Conservation (phyloP, 2,888 invertebrate genomes). For the Gonocerus acuteangulatus region DNA sequence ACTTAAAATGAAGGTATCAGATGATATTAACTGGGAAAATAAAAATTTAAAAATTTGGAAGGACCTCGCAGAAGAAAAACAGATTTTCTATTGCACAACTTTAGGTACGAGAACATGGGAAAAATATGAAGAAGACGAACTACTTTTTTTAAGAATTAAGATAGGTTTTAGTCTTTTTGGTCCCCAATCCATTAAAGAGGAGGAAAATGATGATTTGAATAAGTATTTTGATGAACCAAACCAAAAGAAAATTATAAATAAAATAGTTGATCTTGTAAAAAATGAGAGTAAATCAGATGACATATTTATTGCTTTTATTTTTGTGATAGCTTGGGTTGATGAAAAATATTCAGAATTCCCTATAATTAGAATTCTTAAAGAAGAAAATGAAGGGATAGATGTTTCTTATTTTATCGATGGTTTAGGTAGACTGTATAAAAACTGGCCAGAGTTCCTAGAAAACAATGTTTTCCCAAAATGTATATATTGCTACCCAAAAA, state of each 20-base stretch:
- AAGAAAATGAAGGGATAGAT: neutral
- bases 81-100: neutral
- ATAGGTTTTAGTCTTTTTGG: conserved; percentile 5
- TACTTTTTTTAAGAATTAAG: neutral
- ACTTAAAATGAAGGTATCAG: neutral
- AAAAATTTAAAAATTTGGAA: neutral
- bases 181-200: neutral
- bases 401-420: conserved; percentile 5
- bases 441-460: conserved; percentile 8
- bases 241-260: neutral
- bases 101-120: neutral
- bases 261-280: neutral
- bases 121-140: neutral
- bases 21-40: neutral
- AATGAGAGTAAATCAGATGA: neutral
- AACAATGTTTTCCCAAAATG: conserved; percentile 9
- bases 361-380: neutral
- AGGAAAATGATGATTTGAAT: neutral
- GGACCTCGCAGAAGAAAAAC: neutral
- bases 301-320: conserved; percentile 4
- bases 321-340: conserved; percentile 1
- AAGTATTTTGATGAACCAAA: neutral
- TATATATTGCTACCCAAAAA: conserved; percentile 13
- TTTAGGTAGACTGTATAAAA: neutral
- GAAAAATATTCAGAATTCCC: conserved; percentile 5